A percentile compares a stretch with the other conserved stretches of the same genome.
phyloP scores from a whole-genome alignment of 2,797 vertebrate species.

The Crenuchus spilurus region DNA sequence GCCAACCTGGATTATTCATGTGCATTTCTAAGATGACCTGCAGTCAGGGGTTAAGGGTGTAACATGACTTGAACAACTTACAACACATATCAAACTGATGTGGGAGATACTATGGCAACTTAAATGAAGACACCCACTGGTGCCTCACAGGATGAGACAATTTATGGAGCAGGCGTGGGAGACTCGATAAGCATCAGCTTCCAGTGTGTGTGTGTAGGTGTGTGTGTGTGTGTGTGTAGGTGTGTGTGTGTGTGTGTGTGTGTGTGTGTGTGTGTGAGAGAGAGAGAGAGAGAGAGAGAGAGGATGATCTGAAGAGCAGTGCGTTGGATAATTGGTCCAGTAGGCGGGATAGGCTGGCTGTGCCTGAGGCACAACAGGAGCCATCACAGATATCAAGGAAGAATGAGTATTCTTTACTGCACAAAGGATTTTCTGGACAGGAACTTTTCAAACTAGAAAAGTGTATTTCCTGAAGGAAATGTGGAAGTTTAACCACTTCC shows the following conservation, averaged over 20 bases:
- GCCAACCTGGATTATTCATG: not conserved
- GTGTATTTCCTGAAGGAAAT: too few relatives aligned
- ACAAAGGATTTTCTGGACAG: too few relatives aligned
- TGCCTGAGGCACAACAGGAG: slow-evolving; percentile 4
- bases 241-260: not conserved
- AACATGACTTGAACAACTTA: not conserved
- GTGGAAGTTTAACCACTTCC: too few relatives aligned
- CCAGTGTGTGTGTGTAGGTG: slow-evolving; percentile 9
- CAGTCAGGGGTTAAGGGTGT: not conserved
- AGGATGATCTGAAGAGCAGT: not conserved
- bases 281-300: too few relatives aligned
- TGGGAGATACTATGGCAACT: slow-evolving; percentile 8
- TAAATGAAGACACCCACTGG: slow-evolving; percentile 5
- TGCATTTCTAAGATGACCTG: not conserved
- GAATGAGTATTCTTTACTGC: not conserved
- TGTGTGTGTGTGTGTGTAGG: not conserved
- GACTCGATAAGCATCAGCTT: slow-evolving; percentile 25
- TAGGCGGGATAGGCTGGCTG: slow-evolving; percentile 22
- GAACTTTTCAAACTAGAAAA: too few relatives aligned
- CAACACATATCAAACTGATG: slow-evolving; percentile 19
- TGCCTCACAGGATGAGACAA: slow-evolving; percentile 22
- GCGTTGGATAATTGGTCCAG: slow-evolving; percentile 21
- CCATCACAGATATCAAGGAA: not conserved
- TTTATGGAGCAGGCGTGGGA: slow-evolving; percentile 30
- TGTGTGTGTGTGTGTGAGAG: too few relatives aligned